Evolutionary conservation across 2,113 vertebrate species (phyloP), one percentile per base, ranked within the genome.

Genomic region (Semnopithecus entellus): DNA sequence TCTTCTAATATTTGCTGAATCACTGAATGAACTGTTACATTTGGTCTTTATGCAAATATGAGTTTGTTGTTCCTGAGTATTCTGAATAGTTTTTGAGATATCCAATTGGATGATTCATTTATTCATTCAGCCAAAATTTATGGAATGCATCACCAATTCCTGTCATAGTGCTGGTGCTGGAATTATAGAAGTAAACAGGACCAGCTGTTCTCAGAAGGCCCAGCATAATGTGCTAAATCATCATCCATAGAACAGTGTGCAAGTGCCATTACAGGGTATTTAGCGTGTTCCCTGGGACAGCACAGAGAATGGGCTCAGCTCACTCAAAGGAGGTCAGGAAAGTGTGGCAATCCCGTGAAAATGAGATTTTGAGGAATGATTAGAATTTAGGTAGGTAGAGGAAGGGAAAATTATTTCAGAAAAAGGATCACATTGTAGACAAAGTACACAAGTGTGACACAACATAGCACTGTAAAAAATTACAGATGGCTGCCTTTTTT

Each of bases 241-340:
- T 48, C 68, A 35, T 55, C 66, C 48, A 6, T 52, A 14, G 23
- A 32, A 0, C 5, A 68, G 1, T 2, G 1, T 13, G 1, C n/a
- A 68, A 43, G 16, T 55, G 12, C 23, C 18, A 0, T 55, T 18
- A 5, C 0, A 1, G 66, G 52, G 20, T 40, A 20, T 35, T 90
- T 20, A n/a, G 25, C 8, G 1, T 70, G 25, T 78, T 75, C 70
- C 27, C 45, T 40, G 2, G 48, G 30, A 4, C 11, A 32, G 22
- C 9, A 20, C 16, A 30, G 45, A 40, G 9, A 3, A 40, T 17
- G 18, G 45, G 12, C 4, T 38, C 3, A 1, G 0, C 20, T 68
- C 68, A 55, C 38, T 25, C 64, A 8, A 17, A 82, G 50, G 13
- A 78, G 13, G 14, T 84, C 6, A 32, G 35, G 32, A 35, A 68